Base-by-base conservation (phyloP, 2,113 vertebrate species). In the Albula glossodonta region DNA sequence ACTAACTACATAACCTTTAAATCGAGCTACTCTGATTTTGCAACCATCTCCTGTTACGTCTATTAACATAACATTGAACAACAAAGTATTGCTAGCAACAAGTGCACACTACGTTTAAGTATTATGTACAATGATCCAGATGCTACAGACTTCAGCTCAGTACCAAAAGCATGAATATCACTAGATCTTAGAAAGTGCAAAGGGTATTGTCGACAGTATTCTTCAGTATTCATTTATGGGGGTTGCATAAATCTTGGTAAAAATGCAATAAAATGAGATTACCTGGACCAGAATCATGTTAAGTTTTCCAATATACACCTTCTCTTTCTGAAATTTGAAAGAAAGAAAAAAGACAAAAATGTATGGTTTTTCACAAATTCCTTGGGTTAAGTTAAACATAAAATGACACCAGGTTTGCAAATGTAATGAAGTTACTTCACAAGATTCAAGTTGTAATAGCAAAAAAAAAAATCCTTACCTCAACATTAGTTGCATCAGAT, bases 221-320 rank as follows among this genome's bases (percentile, higher is more conserved):
- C 15, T 63, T 95, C 96, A 96, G 41, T 5, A 10, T 41, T 57
- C 51, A 12, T 3, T 60, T 31, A 3, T 53, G 10, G 22, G 51
- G 50, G 51, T 7, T 56, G 50, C 22, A 51, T 7, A 51, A 7
- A 17, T 5, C 22, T 81, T 52, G 4, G 15, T 8, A 81, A 12
- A 2, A 81, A 81, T 51, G n/a, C 22, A 80, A 50, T 22, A 4
- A 80, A 5, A 0, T 53, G 92, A 1, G 31, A 41, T 95, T 91
- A 98, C 98, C 97, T 99, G 98, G 77, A 99, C 98, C 86, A 99
- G 96, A 95, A 99, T 99, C 98, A 99, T 99, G 94, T 99, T 99
- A 88, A 99, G 94, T 88, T 99, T 99, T 70, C 98, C 97, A 89
- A 99, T 97, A 91, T 99, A 99, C 8, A 99, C 98, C 80, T 97